A percentile compares a stretch with the other conserved stretches of the same genome.
phyloP scores from a whole-genome alignment of 1,140 invertebrate genomes.

The Drosophila pseudoananassae region DNA sequence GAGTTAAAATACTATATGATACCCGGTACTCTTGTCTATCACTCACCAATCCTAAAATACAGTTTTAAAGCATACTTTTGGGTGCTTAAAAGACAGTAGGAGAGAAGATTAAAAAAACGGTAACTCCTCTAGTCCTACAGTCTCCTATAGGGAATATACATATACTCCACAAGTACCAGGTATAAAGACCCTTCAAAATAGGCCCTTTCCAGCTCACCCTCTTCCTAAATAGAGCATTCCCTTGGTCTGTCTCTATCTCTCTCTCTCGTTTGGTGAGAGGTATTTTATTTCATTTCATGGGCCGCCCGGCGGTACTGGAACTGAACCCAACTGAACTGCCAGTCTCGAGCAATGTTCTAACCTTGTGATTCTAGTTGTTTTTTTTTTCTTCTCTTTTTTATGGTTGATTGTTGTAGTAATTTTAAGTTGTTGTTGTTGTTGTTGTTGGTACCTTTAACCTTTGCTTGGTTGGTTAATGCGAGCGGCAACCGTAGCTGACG shows the following conservation, averaged over 20 bases:
- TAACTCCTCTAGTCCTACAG: no score
- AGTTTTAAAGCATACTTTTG: no score
- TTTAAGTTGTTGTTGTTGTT: conserved; percentile 36
- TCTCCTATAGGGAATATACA: no score
- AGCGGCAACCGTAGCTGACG: conserved; percentile 41
- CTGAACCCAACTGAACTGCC: conserved; percentile 39
- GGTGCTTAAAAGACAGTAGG: no score
- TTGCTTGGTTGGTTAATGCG: conserved; percentile 53
- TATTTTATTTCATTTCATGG: conserved; percentile 57
- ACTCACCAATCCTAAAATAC: neutral
- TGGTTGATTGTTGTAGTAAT: conserved; percentile 26
- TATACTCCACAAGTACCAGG: no score
- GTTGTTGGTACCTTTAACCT: conserved; percentile 78
- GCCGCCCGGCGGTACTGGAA: conserved; percentile 17
- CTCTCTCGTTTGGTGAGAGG: conserved; percentile 12
- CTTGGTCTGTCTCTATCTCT: conserved; percentile 12
- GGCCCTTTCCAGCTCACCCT: no score
- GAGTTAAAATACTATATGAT: no score
- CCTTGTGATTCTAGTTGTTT: conserved; percentile 51
- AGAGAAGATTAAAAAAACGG: no score
- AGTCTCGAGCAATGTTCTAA: conserved; percentile 59
- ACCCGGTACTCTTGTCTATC: no score
- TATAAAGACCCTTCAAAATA: no score
- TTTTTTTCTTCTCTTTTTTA: conserved; percentile 16
- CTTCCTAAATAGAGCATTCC: neutral